A percentile compares a stretch with the other conserved stretches of the same genome.
Conservation (phyloP, 2,888 invertebrate genomes). For the Molorchus minor region DNA sequence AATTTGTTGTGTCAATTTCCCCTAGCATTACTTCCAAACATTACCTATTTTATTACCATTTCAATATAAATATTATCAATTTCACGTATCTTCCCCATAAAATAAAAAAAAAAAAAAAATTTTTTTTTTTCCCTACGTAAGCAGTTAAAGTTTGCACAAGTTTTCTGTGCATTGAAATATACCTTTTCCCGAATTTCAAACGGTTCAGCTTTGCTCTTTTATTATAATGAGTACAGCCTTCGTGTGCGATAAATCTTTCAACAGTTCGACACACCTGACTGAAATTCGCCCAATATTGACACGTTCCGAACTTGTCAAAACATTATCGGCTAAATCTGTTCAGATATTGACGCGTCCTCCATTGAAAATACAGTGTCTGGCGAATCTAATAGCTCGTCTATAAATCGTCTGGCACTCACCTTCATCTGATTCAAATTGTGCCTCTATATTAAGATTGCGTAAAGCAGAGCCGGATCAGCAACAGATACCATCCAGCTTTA, state of each 20-base stretch:
- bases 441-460: constrained; percentile 12
- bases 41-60: too few relatives aligned
- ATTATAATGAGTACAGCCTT: not conserved
- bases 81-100: too few relatives aligned
- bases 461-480: not conserved
- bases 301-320: too few relatives aligned
- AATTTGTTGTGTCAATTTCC: too few relatives aligned
- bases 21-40: too few relatives aligned
- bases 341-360: constrained; percentile 5
- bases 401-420: constrained; percentile 15
- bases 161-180: not conserved
- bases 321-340: not conserved
- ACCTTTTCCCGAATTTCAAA: not conserved
- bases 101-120: too few relatives aligned
- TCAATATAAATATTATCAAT: too few relatives aligned
- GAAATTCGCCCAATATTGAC: not conserved
- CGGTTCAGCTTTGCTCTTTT: not conserved
- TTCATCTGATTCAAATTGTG: constrained; percentile 14
- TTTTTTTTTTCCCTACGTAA: too few relatives aligned
- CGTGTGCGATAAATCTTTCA: not conserved
- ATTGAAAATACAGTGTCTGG: constrained; percentile 3
- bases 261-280: not conserved
- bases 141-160: too few relatives aligned
- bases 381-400: constrained; percentile 5
- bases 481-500: too few relatives aligned